phyloP scores from a whole-genome alignment of 92 coral and sea anemone genomes.

The Umimayanthus kanabou region DNA sequence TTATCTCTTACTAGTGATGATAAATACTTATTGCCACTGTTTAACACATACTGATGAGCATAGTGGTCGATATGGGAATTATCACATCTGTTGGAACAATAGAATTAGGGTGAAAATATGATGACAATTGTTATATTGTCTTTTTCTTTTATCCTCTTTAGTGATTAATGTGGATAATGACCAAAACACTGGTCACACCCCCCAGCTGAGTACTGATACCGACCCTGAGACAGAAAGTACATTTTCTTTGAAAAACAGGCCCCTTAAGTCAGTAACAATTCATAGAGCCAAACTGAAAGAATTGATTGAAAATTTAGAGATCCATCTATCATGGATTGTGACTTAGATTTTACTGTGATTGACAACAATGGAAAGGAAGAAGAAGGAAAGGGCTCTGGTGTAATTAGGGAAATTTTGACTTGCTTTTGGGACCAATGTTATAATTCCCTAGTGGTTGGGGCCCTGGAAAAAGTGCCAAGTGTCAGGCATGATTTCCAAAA shows the following conservation, averaged over 20 bases:
- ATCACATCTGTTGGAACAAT: constrained; percentile 14
- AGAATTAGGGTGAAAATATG: constrained; percentile 5
- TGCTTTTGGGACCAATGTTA: constrained; percentile 48
- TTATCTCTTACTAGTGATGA: constrained; percentile 11
- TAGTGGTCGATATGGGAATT: constrained; percentile 20
- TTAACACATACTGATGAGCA: constrained; percentile 6
- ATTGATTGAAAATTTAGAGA: constrained; percentile 37
- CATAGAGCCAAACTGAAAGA: constrained; percentile 43
- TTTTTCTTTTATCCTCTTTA: constrained; percentile 3
- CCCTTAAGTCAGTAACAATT: constrained; percentile 26
- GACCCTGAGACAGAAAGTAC: constrained; percentile 21
- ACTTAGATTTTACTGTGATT: constrained; percentile 25
- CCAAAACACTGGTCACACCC: constrained; percentile 22
- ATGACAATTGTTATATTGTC: background rate
- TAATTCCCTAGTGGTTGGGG: constrained; percentile 34
- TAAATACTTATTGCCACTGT: constrained; percentile 9
- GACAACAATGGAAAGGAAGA: constrained; percentile 32
- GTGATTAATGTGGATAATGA: constrained; percentile 17
- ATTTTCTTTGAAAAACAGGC: background rate
- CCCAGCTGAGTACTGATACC: constrained; percentile 16
- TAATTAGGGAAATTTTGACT: constrained; percentile 39
- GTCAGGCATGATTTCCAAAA: constrained; percentile 51
- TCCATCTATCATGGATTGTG: constrained; percentile 23
- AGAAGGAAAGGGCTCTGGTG: constrained; percentile 44
- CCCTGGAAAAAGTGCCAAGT: constrained; percentile 44